Evolutionary conservation across 30 jellyfish, hydroid and myxozoan species (phyloP).

Genomic region (Clytia hemisphaerica): DNA sequence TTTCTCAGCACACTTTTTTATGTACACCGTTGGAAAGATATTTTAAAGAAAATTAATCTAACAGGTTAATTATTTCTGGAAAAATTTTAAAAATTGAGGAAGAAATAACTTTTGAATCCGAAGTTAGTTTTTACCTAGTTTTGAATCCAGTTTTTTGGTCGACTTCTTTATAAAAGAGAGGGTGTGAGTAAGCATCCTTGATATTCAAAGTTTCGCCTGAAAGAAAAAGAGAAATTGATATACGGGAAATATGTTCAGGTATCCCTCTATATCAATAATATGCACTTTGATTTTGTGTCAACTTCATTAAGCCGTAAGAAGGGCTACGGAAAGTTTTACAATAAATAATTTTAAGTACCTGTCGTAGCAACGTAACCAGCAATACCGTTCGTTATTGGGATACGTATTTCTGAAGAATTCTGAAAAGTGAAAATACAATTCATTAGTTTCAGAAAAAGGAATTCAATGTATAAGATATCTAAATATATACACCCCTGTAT

Average conservation of each 20-base stretch:
- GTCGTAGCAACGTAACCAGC: conserved; percentile 93
- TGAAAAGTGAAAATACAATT: not conserved
- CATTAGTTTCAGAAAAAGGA: not conserved
- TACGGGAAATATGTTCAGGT: not conserved
- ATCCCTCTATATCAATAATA: not conserved
- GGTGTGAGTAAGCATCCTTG: conserved; percentile 94
- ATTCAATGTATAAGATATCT: not conserved
- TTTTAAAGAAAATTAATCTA: too few species aligned
- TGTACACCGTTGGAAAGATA: too few species aligned
- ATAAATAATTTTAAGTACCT: conserved; percentile 37
- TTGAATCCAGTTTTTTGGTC: conserved; percentile 83
- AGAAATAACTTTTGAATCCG: too few species aligned
- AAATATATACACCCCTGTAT: not conserved
- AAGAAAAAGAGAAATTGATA: not conserved
- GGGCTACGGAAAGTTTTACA: not conserved
- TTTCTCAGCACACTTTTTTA: too few species aligned
- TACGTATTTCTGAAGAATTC: conserved; percentile 77
- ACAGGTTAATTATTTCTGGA: too few species aligned
- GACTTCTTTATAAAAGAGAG: conserved; percentile 73
- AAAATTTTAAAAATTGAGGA: too few species aligned
- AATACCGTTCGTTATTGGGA: conserved; percentile 80
- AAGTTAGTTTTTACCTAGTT: conserved; percentile 47
- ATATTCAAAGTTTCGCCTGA: conserved; percentile 74
- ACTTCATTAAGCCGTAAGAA: too few species aligned
- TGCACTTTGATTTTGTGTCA: too few species aligned